Evolutionary conservation across 2,888 invertebrate genomes (phyloP), one percentile per base, ranked within the genome.

Genomic region (Schizotus pectinicornis): DNA sequence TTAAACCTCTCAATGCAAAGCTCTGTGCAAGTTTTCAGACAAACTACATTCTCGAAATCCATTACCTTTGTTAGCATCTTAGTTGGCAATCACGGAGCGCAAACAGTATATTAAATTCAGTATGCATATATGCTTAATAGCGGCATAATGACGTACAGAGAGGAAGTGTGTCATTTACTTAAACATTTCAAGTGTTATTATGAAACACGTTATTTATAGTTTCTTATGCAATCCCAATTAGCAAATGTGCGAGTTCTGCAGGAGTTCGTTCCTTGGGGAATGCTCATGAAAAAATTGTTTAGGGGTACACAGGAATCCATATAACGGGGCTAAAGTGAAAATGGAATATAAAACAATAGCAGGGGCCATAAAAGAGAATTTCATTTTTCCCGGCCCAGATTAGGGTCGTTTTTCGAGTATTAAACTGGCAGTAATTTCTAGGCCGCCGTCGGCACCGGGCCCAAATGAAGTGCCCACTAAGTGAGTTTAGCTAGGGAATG

Each of bases 91-190:
- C 54, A 54, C 41, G 35, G 47, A 47, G 47, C 39, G 36, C 47
- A 54, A 54, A 54, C 47, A 54, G 47, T 47, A 54, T 47, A 47
- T 47, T 54, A 47, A 54, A 54, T 54, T 54, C 54, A 32, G 9
- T 8, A 30, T 3, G 22, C 22, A 22, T 22, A 22, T 22, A 22
- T 22, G 22, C 22, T 22, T 5, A 22, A 22, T 22, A 22, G 22
- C 22, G 22, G 22, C 22, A 22, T 22, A 22, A 22, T 22, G 22
- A 22, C 5, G 32, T 12, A 51, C 36, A 46, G 31, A 39, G 30
- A 47, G n/a, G 39, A 37, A 41, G 22, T 36, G 31, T 52, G 42
- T 46, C 45, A 45, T 53, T 53, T 53, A 45, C 53, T 53, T 38
- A 53, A 53, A 53, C 45, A 46, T 45, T 54, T 54, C 34, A 35